Conservation (phyloP, 1,140 invertebrate genomes). For the Neuroterus valhalla region DNA sequence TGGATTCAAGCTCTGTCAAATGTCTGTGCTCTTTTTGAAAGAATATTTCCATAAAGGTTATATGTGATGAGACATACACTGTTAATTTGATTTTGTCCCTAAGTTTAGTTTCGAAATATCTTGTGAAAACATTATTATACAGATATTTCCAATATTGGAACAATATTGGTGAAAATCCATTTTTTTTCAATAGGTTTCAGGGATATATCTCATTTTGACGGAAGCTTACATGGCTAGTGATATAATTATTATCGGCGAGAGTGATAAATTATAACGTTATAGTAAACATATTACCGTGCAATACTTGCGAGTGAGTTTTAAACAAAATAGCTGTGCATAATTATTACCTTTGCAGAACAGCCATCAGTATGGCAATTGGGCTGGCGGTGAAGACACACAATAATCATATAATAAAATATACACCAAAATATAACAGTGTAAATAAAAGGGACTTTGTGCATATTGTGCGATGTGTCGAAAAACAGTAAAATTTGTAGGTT, state of each 20-base stretch:
- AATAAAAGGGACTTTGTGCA: slow-evolving; percentile 24
- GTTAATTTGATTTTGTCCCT: background rate
- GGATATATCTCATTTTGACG: background rate
- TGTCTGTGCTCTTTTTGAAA: background rate
- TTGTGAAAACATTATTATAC: background rate
- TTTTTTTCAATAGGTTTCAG: background rate
- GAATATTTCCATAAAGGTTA: background rate
- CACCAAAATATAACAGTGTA: slow-evolving; percentile 69
- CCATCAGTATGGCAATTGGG: slow-evolving; percentile 91
- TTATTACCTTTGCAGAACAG: slow-evolving; percentile 88
- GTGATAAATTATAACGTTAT: slow-evolving; percentile 33
- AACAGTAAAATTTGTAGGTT: slow-evolving; percentile 13
- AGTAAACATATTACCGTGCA: slow-evolving; percentile 66
- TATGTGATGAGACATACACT: background rate
- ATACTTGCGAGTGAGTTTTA: slow-evolving; percentile 68
- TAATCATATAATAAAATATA: slow-evolving; percentile 72
- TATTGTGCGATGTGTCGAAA: slow-evolving; percentile 27
- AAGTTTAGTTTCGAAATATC: background rate
- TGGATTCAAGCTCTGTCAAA: background rate
- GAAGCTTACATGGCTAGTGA: slow-evolving; percentile 4
- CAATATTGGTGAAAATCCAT: background rate
- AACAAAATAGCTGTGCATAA: slow-evolving; percentile 71
- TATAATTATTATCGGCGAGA: slow-evolving; percentile 10
- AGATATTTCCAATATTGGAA: background rate
- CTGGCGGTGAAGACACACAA: slow-evolving; percentile 79